Evolutionary conservation across 2,113 vertebrate genomes (phyloP).

Genomic region (Cephalopholis sonnerati): DNA sequence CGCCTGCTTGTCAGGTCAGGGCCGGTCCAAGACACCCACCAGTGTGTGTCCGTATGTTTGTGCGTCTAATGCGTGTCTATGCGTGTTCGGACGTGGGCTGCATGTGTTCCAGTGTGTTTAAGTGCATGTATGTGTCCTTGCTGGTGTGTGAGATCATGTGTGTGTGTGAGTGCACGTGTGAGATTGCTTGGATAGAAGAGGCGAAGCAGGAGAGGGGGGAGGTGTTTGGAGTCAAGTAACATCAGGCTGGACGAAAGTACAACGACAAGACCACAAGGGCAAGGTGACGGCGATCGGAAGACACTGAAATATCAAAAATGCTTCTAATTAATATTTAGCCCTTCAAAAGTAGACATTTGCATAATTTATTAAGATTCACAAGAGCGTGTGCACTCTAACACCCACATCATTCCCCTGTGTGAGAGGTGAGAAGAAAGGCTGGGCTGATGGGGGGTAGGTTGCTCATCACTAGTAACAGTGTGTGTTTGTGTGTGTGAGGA

Average conservation of each 20-base stretch:
- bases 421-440: conserved; percentile 77
- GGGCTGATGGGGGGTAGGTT: conserved; percentile 50
- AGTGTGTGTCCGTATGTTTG: conserved; percentile 59
- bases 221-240: conserved; percentile 11
- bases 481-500: conserved; percentile 71
- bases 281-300: conserved; percentile 75
- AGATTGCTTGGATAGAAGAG: conserved; percentile 39
- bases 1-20: conserved; percentile 91
- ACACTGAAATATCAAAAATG: conserved; percentile 26
- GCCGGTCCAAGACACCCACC: conserved; percentile 79
- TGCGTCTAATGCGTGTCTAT: conserved; percentile 50
- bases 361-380: conserved; percentile 94
- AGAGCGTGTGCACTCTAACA: conserved; percentile 59
- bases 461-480: conserved; percentile 36
- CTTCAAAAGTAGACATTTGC: conserved; percentile 84
- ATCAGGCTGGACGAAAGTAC: conserved; percentile 49
- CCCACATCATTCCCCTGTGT: conserved; percentile 67
- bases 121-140: conserved; percentile 32
- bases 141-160: conserved; percentile 40
- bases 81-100: conserved; percentile 16
- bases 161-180: conserved; percentile 42
- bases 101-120: conserved; percentile 44
- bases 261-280: conserved; percentile 33
- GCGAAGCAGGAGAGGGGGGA: conserved; percentile 5
- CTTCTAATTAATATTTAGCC: conserved; percentile 77